A percentile compares a stretch with the other conserved stretches of the same genome.
These are phyloP conservation scores for Ectemnius cavifrons DNA, from an alignment of 2,888 invertebrate genomes.

Conservation along the genomic window DNA sequence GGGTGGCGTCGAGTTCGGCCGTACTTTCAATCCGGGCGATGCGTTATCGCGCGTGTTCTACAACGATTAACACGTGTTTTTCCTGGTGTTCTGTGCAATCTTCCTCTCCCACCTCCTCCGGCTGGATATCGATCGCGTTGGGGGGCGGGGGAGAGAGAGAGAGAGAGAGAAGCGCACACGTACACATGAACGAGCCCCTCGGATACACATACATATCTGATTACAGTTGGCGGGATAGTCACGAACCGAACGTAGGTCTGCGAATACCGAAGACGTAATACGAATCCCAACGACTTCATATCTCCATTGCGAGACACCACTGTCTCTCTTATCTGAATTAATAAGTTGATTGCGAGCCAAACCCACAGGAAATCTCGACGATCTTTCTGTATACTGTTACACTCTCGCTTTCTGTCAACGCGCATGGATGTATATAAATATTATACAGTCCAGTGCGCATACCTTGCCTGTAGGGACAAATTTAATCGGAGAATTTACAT, in stretches of 20 bases:
- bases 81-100: slow-evolving; percentile 32
- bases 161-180: not conserved
- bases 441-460: not conserved
- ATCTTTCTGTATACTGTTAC: not conserved
- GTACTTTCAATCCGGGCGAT: slow-evolving; percentile 20
- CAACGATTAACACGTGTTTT: slow-evolving; percentile 60
- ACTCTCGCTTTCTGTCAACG: slow-evolving; percentile 2
- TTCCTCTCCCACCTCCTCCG: slow-evolving; percentile 15
- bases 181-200: slow-evolving; percentile 4
- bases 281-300: slow-evolving; percentile 52
- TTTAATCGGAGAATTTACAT: not conserved
- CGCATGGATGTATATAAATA: not conserved
- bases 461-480: not conserved
- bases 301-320: slow-evolving; percentile 25
- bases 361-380: not conserved
- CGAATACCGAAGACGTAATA: slow-evolving; percentile 45
- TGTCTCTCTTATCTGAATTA: slow-evolving; percentile 37
- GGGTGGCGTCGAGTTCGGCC: slow-evolving; percentile 19
- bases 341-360: slow-evolving; percentile 44
- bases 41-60: slow-evolving; percentile 58
- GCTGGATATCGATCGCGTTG: slow-evolving; percentile 50
- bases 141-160: not conserved
- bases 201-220: slow-evolving; percentile 46
- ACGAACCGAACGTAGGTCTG: slow-evolving; percentile 47
- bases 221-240: slow-evolving; percentile 48